These are phyloP conservation scores for Cladorhizidae sp. DNA, from an alignment of 37 sponge, comb jelly and placozoan genomes.

Conservation along the genomic window DNA sequence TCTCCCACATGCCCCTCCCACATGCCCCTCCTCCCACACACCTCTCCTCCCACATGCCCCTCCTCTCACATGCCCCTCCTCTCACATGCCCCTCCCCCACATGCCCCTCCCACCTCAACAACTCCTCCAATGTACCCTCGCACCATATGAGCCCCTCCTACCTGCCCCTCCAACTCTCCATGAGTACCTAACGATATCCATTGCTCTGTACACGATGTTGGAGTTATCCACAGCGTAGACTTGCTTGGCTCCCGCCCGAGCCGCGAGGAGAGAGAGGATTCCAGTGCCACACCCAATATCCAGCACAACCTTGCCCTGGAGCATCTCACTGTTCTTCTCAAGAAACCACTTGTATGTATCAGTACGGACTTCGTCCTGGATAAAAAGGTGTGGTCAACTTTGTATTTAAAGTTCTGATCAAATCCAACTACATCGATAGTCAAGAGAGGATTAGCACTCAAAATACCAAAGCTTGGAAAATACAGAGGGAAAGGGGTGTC, in stretches of 20 bases:
- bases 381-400: background rate
- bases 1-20: too few species aligned
- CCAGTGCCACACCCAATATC: slow-evolving; percentile 92
- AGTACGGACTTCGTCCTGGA: slow-evolving; percentile 71
- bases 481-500: too few species aligned
- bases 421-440: too few species aligned
- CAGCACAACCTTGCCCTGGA: slow-evolving; percentile 74
- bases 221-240: slow-evolving; percentile 82
- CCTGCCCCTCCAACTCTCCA: background rate
- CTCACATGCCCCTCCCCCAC: background rate
- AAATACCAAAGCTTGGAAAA: too few species aligned
- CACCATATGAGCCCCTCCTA: background rate
- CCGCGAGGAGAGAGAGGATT: slow-evolving; percentile 81
- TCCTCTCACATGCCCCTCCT: background rate
- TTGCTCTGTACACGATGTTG: slow-evolving; percentile 71
- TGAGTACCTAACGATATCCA: slow-evolving; percentile 75
- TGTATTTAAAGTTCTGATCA: background rate
- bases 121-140: background rate
- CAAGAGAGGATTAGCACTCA: too few species aligned
- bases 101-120: too few species aligned
- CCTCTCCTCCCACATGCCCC: background rate
- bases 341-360: slow-evolving; percentile 69
- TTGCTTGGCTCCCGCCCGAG: slow-evolving; percentile 57
- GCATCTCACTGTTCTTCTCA: slow-evolving; percentile 47
- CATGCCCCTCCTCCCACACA: too few species aligned